Evolutionary conservation across 92 coral and sea anemone genomes (phyloP).

Genomic region (Palythoa grandiflora): DNA sequence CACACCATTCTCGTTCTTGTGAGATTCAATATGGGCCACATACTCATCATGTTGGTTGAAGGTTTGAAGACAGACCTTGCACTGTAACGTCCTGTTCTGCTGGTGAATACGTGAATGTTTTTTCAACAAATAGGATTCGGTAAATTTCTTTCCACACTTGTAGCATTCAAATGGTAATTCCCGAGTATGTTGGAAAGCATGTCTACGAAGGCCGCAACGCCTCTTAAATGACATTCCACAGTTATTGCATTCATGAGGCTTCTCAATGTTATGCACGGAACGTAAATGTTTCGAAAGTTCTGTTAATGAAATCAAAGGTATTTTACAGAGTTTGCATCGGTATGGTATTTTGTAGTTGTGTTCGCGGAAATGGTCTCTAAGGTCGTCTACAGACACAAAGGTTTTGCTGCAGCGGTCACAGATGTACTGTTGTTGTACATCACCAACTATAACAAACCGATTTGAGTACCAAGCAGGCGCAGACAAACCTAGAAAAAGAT

Average conservation of each 20-base stretch:
- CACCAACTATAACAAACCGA: conserved; percentile 15
- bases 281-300: conserved; percentile 26
- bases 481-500: background rate
- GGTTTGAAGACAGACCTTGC: background rate
- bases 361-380: conserved; percentile 22
- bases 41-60: background rate
- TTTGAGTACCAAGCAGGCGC: conserved; percentile 4
- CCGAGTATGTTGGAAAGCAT: background rate
- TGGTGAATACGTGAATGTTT: background rate
- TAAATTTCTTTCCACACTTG: conserved; percentile 20
- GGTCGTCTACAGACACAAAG: background rate
- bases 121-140: background rate
- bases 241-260: conserved; percentile 7
- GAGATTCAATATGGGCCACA: background rate
- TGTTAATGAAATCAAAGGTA: background rate
- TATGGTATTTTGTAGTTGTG: conserved; percentile 25
- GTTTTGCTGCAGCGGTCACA: conserved; percentile 9
- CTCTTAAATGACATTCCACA: conserved; percentile 27
- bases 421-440: background rate
- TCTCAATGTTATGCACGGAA: conserved; percentile 14
- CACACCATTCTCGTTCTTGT: conserved; percentile 8
- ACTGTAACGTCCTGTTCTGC: background rate
- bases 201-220: conserved; percentile 21
- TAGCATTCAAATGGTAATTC: conserved; percentile 5
- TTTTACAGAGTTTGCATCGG: conserved; percentile 24